phyloP scores from a whole-genome alignment of 2,113 vertebrate genomes.

The Melanotaenia duboulayi region DNA sequence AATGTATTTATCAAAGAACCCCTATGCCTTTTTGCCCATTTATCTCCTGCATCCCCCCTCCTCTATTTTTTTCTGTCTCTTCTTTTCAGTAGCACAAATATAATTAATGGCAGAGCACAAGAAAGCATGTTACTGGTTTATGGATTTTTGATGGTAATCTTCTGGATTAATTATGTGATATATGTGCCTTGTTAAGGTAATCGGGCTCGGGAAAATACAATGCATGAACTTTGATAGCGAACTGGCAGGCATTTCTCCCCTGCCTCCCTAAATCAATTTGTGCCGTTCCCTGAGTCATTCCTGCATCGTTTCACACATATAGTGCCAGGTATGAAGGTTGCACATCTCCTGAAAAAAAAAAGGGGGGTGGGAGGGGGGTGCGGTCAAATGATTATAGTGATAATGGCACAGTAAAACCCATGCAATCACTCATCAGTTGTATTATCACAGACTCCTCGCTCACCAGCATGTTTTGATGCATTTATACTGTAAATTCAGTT shows the following conservation, averaged over 20 bases:
- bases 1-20: constrained; percentile 49
- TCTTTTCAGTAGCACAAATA: constrained; percentile 70
- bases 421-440: constrained; percentile 64
- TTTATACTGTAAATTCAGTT: constrained; percentile 73
- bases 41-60: constrained; percentile 6
- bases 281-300: constrained; percentile 69
- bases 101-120: constrained; percentile 76
- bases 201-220: constrained; percentile 81
- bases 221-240: constrained; percentile 83
- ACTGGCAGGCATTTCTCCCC: constrained; percentile 73
- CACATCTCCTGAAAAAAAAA: constrained; percentile 61
- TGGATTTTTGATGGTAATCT: constrained; percentile 85
- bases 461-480: constrained; percentile 67
- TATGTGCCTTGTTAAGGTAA: constrained; percentile 85
- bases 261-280: constrained; percentile 81
- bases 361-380: constrained; percentile 35
- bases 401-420: constrained; percentile 57
- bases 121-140: constrained; percentile 82
- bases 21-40: constrained; percentile 27
- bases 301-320: constrained; percentile 65
- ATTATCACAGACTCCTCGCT: constrained; percentile 50
- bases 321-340: constrained; percentile 72
- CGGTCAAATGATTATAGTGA: constrained; percentile 76
- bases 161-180: constrained; percentile 85
- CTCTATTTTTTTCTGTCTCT: constrained; percentile 52